Evolutionary conservation across 2,797 vertebrate species (phyloP), one percentile per base, ranked within the genome.

Genomic region (Coranthus polyacanthus): DNA sequence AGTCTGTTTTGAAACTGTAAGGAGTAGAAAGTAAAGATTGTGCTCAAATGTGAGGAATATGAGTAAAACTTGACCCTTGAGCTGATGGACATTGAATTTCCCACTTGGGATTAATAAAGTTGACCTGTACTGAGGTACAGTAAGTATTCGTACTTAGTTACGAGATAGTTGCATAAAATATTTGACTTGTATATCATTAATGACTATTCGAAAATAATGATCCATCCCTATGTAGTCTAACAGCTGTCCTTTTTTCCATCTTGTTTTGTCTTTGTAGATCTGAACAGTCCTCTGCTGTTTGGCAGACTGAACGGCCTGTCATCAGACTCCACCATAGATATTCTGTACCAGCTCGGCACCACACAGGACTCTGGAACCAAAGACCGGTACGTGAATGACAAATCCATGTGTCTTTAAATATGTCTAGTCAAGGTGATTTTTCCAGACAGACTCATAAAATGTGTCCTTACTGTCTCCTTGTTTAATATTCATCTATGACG

Each of bases 271-370:
- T 45, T 18, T 24, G 6, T 57, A 99, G 98, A 98, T 93, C 86
- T 99, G 84, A 99, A 99, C 92, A 99, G 98, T 74, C 98, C 98
- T 61, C 94, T 99, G 85, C 94, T 99, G 71, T 99, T 99, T 81
- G 98, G 98, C 72, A 94, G 98, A 79, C 93, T 99, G 29, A 99
- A 99, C 73, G 98, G 98, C 80, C 94, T 99, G 44, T 99, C 98
- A 29, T 99, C 98, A 68, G 98, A 99, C 91, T 99, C 98, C 70
- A 99, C 98, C 58, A 99, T 99, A 64, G 98, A 99, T 90, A 99
- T 99, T 85, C 94, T 99, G 50, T 99, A 99, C 88, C 98, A 99
- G 88, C 95, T 99, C 80, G 98, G 98, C 69, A 99, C 97, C 64
- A 99, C 97, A 22, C 98, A 99, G 83, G 98, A 99, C 75, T 77